Percentiles rank a stretch among this genome's conserved stretches.
Conservation (phyloP, 2,888 invertebrate genomes). For the Zeuzera pyrina region DNA sequence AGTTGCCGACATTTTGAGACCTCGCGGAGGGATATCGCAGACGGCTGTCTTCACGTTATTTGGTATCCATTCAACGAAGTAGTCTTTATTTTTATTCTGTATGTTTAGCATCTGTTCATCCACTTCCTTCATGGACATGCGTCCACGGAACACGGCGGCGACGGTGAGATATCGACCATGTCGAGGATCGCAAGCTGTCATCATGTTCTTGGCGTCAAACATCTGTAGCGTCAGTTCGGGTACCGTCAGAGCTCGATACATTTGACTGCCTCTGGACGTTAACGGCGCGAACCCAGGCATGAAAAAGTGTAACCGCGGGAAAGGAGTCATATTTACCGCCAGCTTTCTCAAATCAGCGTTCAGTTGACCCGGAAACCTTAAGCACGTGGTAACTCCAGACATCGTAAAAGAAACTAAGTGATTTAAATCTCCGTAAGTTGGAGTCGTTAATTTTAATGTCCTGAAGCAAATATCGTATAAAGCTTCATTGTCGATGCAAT, state of each 20-base stretch:
- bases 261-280: constrained; percentile 84
- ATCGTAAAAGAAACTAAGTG: constrained; percentile 49
- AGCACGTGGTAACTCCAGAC: constrained; percentile 57
- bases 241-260: constrained; percentile 88
- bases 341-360: constrained; percentile 81
- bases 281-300: constrained; percentile 76
- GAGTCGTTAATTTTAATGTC: constrained; percentile 79
- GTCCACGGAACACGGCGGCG: constrained; percentile 89
- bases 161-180: constrained; percentile 91
- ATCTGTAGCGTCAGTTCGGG: constrained; percentile 91
- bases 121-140: constrained; percentile 95
- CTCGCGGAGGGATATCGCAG: constrained; percentile 82
- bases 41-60: constrained; percentile 86
- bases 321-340: constrained; percentile 75
- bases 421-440: constrained; percentile 84
- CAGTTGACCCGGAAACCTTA: constrained; percentile 53
- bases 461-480: constrained; percentile 85
- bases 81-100: constrained; percentile 82
- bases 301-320: constrained; percentile 77
- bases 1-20: constrained; percentile 88
- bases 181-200: constrained; percentile 94
- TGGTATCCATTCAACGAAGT: constrained; percentile 86
- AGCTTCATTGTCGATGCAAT: constrained; percentile 84
- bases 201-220: constrained; percentile 97
- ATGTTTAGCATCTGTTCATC: constrained; percentile 86